These are phyloP conservation scores for Florisuga fusca DNA, from an alignment of 2,797 vertebrate genomes.

Conservation along the genomic window DNA sequence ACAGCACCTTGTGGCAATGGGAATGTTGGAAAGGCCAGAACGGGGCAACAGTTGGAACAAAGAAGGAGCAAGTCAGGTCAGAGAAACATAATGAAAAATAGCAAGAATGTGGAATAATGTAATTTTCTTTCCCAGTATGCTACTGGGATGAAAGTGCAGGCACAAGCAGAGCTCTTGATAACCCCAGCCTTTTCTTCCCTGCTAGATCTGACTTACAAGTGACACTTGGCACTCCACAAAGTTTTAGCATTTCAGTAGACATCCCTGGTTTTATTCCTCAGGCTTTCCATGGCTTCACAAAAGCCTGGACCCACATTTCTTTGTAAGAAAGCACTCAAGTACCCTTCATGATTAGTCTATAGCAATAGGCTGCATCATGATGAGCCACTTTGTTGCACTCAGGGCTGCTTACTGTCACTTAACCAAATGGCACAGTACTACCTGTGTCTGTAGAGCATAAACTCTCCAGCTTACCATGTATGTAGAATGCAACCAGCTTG, in stretches of 20 bases:
- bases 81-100: not conserved
- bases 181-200: not conserved
- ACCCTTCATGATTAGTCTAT: not conserved
- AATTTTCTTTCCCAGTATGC: not conserved
- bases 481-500: not conserved
- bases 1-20: not conserved
- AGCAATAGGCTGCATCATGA: no score
- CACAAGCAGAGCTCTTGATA: not conserved
- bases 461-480: not conserved
- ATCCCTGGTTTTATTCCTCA: not conserved
- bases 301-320: not conserved
- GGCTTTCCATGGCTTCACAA: not conserved
- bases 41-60: not conserved
- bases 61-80: not conserved
- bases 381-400: not conserved
- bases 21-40: not conserved
- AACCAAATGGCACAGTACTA: not conserved
- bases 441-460: not conserved
- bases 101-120: not conserved
- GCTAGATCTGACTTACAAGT: not conserved
- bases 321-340: not conserved
- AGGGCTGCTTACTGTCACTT: not conserved
- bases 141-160: not conserved
- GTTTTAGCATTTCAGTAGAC: not conserved
- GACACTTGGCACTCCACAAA: rapidly evolving